phyloP scores from a whole-genome alignment of 1,140 invertebrate species.

The Mamestra configurata region DNA sequence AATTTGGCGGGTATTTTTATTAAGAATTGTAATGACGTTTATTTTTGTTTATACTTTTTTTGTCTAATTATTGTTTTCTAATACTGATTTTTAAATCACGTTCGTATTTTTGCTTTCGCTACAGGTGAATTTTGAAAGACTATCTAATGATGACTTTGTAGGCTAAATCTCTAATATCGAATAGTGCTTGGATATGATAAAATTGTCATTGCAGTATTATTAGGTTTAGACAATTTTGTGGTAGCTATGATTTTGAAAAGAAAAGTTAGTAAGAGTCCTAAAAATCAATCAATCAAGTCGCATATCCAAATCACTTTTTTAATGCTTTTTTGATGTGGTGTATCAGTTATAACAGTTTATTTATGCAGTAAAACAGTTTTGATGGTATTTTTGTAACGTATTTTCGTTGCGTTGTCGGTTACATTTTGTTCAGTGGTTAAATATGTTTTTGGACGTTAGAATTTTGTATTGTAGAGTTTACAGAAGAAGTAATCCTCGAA shows the following conservation, averaged over 20 bases:
- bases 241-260: no score
- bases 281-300: no score
- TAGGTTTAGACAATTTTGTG: not conserved
- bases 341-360: not conserved
- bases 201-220: not conserved
- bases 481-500: no score
- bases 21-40: not conserved
- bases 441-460: not conserved
- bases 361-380: not conserved
- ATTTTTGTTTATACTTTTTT: not conserved
- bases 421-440: no score
- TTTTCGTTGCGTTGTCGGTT: not conserved
- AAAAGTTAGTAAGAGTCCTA: no score
- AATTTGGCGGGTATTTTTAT: not conserved
- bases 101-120: no score
- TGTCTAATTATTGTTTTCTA: not conserved
- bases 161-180: no score
- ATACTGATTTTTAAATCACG: not conserved
- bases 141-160: no score
- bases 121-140: no score
- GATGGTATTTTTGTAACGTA: not conserved
- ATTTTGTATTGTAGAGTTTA: not conserved
- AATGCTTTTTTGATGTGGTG: not conserved
- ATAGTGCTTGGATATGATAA: no score
- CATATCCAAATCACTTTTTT: not conserved